A percentile compares a stretch with the other conserved stretches of the same genome.
Evolutionary conservation across 1,140 invertebrate species (phyloP).

Genomic region (Pseudomyrmex cubaensis): DNA sequence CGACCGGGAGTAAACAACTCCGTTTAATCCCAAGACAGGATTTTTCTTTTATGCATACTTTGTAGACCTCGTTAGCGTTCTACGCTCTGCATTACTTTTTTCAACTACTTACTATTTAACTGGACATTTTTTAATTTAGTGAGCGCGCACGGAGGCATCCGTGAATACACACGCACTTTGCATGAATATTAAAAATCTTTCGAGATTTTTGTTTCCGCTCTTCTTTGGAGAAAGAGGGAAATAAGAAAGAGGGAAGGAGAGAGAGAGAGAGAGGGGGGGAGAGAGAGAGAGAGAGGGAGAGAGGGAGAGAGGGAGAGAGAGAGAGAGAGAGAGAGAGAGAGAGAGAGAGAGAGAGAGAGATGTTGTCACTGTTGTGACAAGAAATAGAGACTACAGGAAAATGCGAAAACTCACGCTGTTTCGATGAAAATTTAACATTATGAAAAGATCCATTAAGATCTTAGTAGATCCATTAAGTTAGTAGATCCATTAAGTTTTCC

Average conservation of each 20-base stretch:
- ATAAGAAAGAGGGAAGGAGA: slow-evolving; percentile 1
- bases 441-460: slow-evolving; percentile 38
- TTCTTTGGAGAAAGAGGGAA: not conserved
- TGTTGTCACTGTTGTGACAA: slow-evolving; percentile 8
- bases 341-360: slow-evolving; percentile 35
- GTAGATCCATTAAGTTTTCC: slow-evolving; percentile 49
- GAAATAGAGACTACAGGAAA: slow-evolving; percentile 5
- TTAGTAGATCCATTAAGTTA: too few relatives aligned
- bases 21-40: slow-evolving; percentile 34
- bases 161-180: slow-evolving; percentile 51
- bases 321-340: slow-evolving; percentile 2
- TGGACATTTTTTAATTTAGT: slow-evolving; percentile 69
- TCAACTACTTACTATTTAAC: slow-evolving; percentile 61
- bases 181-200: slow-evolving; percentile 70
- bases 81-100: slow-evolving; percentile 28
- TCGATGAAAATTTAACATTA: slow-evolving; percentile 69
- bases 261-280: not conserved
- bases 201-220: slow-evolving; percentile 38
- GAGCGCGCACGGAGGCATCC: not conserved
- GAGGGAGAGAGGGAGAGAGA: slow-evolving; percentile 15
- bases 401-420: slow-evolving; percentile 42
- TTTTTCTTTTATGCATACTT: slow-evolving; percentile 53
- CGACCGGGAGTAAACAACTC: slow-evolving; percentile 41
- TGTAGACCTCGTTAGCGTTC: slow-evolving; percentile 35
- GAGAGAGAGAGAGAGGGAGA: slow-evolving; percentile 25